phyloP scores from a whole-genome alignment of 2,797 vertebrate genomes.

The Leuciscus waleckii region DNA sequence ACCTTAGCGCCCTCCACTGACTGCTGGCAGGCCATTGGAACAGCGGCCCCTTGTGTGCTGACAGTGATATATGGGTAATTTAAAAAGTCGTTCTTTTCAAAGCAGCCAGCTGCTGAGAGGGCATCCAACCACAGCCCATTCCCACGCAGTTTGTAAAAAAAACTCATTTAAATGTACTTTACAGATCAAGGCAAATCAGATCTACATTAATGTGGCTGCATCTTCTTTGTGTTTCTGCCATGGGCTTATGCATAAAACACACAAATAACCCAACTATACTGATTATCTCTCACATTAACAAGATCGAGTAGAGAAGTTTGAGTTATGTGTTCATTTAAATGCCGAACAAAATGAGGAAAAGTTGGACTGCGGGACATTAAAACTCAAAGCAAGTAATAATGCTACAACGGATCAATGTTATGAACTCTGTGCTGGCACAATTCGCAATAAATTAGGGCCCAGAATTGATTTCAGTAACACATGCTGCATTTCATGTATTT shows the following conservation, averaged over 20 bases:
- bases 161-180: slow-evolving; percentile 76
- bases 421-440: slow-evolving; percentile 33
- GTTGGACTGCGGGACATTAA: slow-evolving; percentile 34
- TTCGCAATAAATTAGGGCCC: slow-evolving; percentile 46
- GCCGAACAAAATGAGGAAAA: slow-evolving; percentile 42
- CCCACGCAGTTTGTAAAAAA: slow-evolving; percentile 65
- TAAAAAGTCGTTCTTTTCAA: slow-evolving; percentile 83
- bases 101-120: slow-evolving; percentile 76
- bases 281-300: slow-evolving; percentile 53
- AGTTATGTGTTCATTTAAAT: slow-evolving; percentile 44
- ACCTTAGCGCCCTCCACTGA: slow-evolving; percentile 63
- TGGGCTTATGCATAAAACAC: slow-evolving; percentile 52
- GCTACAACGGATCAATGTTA: slow-evolving; percentile 46
- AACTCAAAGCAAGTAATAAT: slow-evolving; percentile 48
- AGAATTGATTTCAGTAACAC: slow-evolving; percentile 53
- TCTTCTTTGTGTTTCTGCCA: slow-evolving; percentile 55
- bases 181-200: slow-evolving; percentile 70
- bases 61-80: slow-evolving; percentile 84
- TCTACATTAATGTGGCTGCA: slow-evolving; percentile 66
- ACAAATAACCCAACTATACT: slow-evolving; percentile 53
- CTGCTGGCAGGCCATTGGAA: slow-evolving; percentile 62
- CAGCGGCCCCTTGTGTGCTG: slow-evolving; percentile 64
- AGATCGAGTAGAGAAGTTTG: slow-evolving; percentile 44
- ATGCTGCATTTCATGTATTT: slow-evolving; percentile 38
- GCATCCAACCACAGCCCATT: slow-evolving; percentile 78